Evolutionary conservation across 2,797 vertebrate genomes (phyloP), one percentile per base, ranked within the genome.

Genomic region (Discoglossus pictus): DNA sequence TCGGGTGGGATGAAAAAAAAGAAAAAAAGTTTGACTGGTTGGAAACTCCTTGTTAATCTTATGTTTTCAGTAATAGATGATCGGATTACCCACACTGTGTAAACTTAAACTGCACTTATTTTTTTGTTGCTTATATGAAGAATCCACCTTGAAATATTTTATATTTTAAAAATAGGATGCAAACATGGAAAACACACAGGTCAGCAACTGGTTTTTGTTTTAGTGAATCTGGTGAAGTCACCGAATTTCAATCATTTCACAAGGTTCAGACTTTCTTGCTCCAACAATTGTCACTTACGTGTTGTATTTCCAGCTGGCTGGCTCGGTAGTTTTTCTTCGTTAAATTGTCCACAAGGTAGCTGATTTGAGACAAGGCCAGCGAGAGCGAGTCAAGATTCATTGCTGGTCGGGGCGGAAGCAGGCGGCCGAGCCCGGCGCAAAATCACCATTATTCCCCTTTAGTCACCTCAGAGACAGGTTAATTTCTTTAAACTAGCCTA

Each of bases 401-500:
- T 99, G 97, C 97, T 99, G 95, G 90, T 98, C 88, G 94, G 97
- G 97, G 97, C 96, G 94, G 97, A 99, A 98, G 97, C 97, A 96
- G 95, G 96, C 94, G 94, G 97, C 96, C 95, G 97, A 95, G 97
- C 93, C 93, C 94, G 95, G 97, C 96, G 97, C 96, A 98, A 99
- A 99, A 99, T 99, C 95, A 98, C 96, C 97, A 99, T 99, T 99
- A 99, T 99, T 99, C 97, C 97, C 97, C 97, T 98, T 98, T 99
- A 92, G 94, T 99, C 96, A 95, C 95, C 92, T 94, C 97, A 95
- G 93, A 93, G 93, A 94, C 94, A 94, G 86, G 93, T 94, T 93
- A 98, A 92, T 93, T 92, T 86, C 91, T 90, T 90, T 89, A 88
- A 92, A 73, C 85, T 82, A 91, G 83, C 81, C 86, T 92, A 84